These are phyloP conservation scores for Melanogrammus aeglefinus DNA, from an alignment of 2,797 vertebrate species.

Conservation along the genomic window DNA sequence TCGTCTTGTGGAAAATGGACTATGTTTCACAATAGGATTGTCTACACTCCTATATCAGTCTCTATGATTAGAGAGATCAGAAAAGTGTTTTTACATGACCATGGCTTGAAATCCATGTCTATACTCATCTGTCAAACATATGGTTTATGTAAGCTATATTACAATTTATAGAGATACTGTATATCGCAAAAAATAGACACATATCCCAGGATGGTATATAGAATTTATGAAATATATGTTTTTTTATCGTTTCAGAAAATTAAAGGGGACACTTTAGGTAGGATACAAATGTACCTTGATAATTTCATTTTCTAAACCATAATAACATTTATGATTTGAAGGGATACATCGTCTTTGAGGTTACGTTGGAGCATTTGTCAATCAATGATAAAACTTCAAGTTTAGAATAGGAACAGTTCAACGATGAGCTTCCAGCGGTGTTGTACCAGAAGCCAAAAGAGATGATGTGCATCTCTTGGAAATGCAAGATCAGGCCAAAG, in stretches of 20 bases:
- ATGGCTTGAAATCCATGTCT: constrained; percentile 36
- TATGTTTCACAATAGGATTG: constrained; percentile 66
- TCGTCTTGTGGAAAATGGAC: constrained; percentile 59
- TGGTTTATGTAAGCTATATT: neutral
- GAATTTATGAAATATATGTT: constrained; percentile 51
- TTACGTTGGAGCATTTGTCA: neutral
- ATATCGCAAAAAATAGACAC: constrained; percentile 54
- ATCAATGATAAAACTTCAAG: neutral
- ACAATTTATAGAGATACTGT: constrained; percentile 25
- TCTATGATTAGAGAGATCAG: constrained; percentile 48
- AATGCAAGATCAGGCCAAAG: too few relatives aligned
- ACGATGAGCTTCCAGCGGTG: neutral
- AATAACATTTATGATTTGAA: neutral
- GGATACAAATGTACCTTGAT: neutral
- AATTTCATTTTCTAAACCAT: neutral
- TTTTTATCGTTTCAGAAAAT: constrained; percentile 25
- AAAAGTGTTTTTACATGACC: constrained; percentile 55
- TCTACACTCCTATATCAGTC: constrained; percentile 47
- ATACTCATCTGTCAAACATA: constrained; percentile 33
- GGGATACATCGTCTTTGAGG: neutral
- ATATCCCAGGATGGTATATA: constrained; percentile 46
- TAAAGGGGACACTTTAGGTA: neutral
- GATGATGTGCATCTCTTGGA: neutral
- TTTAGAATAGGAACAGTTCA: neutral
- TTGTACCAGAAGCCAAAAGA: neutral